Evolutionary conservation across 2,797 vertebrate genomes (phyloP), one percentile per base, ranked within the genome.

Genomic region (Enteromius radiatus): DNA sequence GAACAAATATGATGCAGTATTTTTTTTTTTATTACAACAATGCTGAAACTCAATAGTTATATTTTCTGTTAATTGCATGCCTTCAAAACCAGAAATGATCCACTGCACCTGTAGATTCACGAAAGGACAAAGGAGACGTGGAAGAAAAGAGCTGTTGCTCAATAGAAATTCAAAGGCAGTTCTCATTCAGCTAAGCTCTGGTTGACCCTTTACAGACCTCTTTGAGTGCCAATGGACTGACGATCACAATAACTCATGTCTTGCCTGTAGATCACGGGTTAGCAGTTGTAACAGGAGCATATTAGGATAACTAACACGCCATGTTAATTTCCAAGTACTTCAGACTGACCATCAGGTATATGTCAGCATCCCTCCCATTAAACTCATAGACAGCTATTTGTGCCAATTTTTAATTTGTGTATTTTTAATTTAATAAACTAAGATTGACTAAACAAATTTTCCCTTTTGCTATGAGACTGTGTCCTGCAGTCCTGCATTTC

Each of bases 121-220:
- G 23, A 73, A 85, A 86, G 78, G 52, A 88, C 87, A 88, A 74
- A 33, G 38, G 47, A 41, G 63, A 63, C 28, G 33, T 52, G 68
- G 28, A 8, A 86, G 70, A 84, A 86, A 81, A 85, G 65, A 71
- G 26, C 69, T 78, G 61, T 83, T 80, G 41, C 43, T 73, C 23
- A 63, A 63, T 54, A 84, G 47, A 52, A 84, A 85, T 81, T 74
- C 33, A 77, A 82, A 84, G 76, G 67, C 61, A 76, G 47, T 74
- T 81, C 68, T 84, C 5, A 45, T 84, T 76, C 71, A 67, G 33
- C 45, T 75, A 67, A 81, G 83, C 80, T 71, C 15, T 54, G 43
- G 41, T 74, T 88, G 87, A 88, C 87, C 41, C 81, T 88, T 59
- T 64, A 73, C 56, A 82, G 74, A 76, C 67, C 77, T 78, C 56